These are phyloP conservation scores for Elegia similella DNA, from an alignment of 2,888 invertebrate genomes.

Conservation along the genomic window DNA sequence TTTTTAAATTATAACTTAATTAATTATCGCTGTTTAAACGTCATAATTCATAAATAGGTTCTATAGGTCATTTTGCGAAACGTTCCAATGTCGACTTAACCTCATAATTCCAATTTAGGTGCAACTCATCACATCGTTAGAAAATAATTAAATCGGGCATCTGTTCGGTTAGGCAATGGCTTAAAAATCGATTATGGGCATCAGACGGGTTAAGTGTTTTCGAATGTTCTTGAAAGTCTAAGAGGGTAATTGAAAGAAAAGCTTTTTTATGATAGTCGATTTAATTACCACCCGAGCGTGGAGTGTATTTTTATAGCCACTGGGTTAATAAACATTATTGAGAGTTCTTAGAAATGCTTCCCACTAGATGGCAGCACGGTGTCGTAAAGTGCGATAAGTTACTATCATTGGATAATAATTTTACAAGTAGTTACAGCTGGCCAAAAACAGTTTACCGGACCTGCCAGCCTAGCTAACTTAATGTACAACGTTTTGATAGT, in stretches of 20 bases:
- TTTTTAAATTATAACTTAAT: too few relatives aligned
- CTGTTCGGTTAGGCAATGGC: background rate
- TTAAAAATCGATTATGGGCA: slow-evolving; percentile 10
- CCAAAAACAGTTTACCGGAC: too few relatives aligned
- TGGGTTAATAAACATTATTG: too few relatives aligned
- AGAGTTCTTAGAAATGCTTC: too few relatives aligned
- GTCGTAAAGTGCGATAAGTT: too few relatives aligned
- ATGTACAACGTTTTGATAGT: too few relatives aligned
- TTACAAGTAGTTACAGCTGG: too few relatives aligned
- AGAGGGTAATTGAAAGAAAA: slow-evolving; percentile 1
- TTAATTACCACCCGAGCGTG: background rate
- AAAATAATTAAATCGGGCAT: slow-evolving; percentile 6
- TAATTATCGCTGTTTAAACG: too few relatives aligned
- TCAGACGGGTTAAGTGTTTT: slow-evolving; percentile 4
- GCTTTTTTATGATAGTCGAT: background rate
- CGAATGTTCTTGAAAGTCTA: background rate
- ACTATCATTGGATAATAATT: too few relatives aligned
- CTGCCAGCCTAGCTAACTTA: too few relatives aligned
- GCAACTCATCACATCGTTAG: slow-evolving; percentile 7
- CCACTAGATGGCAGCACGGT: too few relatives aligned
- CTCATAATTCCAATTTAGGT: slow-evolving; percentile 2
- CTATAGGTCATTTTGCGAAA: background rate
- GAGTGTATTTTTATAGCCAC: too few relatives aligned
- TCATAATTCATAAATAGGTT: background rate
- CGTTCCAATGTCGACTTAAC: background rate